These are phyloP conservation scores for Spinus olivaceus DNA, from an alignment of 2,797 vertebrate species.

Conservation along the genomic window DNA sequence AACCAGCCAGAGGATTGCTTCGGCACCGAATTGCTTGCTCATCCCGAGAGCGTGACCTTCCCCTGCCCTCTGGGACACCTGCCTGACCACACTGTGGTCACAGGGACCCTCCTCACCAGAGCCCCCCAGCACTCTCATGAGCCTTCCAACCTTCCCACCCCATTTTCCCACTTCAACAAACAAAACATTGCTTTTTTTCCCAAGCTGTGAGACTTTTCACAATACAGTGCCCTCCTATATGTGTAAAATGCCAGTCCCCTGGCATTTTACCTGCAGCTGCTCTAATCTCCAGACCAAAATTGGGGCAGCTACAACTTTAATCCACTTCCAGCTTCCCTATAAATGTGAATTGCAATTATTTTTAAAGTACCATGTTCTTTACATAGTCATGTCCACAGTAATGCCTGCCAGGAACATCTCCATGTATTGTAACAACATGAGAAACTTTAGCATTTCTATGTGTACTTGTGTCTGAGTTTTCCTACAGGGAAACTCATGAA, in stretches of 20 bases:
- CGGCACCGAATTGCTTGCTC: not conserved
- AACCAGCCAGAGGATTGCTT: not conserved
- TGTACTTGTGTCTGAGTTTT: not conserved
- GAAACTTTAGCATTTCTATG: not conserved
- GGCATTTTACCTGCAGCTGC: not conserved
- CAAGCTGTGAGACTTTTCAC: not conserved
- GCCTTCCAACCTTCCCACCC: not conserved
- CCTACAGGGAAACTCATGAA: not conserved
- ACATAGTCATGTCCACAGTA: not conserved
- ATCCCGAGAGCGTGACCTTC: not conserved
- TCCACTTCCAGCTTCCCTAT: not conserved
- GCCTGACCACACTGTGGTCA: rapidly evolving
- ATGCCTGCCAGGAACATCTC: not conserved
- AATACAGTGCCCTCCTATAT: too few species aligned
- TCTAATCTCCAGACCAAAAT: not conserved
- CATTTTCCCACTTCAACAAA: rapidly evolving
- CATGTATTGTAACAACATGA: not conserved
- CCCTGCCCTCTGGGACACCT: not conserved
- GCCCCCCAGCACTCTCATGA: not conserved
- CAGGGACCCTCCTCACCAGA: not conserved
- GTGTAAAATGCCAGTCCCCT: not conserved
- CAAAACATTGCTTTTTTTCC: not conserved
- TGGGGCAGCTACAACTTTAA: not conserved
- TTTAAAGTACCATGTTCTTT: not conserved
- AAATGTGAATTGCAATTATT: not conserved